Base-by-base conservation (phyloP, 2,797 vertebrate species). In the Trachurus trachurus region DNA sequence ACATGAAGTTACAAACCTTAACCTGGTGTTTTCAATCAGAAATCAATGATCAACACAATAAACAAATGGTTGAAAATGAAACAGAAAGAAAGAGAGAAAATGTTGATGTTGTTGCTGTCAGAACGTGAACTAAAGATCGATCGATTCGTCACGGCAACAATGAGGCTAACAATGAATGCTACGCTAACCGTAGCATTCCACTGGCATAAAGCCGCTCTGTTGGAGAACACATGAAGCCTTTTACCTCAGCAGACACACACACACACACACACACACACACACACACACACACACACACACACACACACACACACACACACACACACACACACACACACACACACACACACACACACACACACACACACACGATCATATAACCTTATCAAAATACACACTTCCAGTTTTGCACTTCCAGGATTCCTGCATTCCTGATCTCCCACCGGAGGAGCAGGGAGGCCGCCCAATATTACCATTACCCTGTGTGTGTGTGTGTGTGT, bases 351-450 rank as follows among this genome's bases (percentile, higher is more conserved):
- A 45, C 44, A 16, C 44, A 45, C 44, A 45, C 44, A 11, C n/a
- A 53, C 21, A 52, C 50, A 53, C 50, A 57, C 16, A 34, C 54
- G 2, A 31, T 45, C 66, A 34, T n/a, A 45, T 68, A 34, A 34
- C 54, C 26, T 44, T 57, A 47, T 58, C 19, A 31, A 69, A 58
- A 69, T 58, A 69, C 29, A 69, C 67, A 70, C 67, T 60, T 70
- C 53, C 31, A 59, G 17, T 59, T 59, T 59, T 49, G 17, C 67
- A 59, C 29, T 50, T 60, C n/a, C 42, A 70, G 57, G 31, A 70
- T 70, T 70, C 68, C 68, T 40, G n/a, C 68, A 60, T 71, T 61
- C 68, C 68, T 71, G 56, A 50, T 52, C 57, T 52, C 57, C 68
- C 68, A 50, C 31, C 39, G 68, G 68, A 34, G 34, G 9, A 40